Base-by-base conservation (phyloP, 1,140 invertebrate genomes). In the Drosophila lacertosa region DNA sequence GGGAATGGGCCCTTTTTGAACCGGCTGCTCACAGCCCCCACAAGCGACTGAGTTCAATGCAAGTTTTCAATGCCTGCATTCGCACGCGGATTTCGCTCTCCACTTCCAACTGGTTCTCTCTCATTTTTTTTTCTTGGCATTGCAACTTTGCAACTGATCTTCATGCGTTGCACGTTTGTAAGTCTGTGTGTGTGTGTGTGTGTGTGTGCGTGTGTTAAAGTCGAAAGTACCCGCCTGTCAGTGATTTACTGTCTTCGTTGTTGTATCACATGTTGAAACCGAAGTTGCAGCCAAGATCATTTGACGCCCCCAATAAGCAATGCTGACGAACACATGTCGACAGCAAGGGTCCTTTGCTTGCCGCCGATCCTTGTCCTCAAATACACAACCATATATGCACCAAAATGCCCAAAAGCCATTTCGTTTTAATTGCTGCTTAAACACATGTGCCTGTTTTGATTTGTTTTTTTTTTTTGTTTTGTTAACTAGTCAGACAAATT, bases 371-470 rank as follows among this genome's bases (percentile, higher is more conserved):
- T 74, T 58, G 57, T 65, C 54, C 55, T 44, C 48, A 59, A 50
- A 50, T 6, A 58, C 64, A 45, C 22, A n/a, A 13, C 40, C 9
- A 15, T 29, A 63, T 37, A 11, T 68, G 35, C 4, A 35, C 3
- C 9, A 7, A 2, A 6, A 7, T 39, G 4, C 11, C 44, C 39
- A 29, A 20, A 5, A 39, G 60, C 35, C 15, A 73, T 77, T 67
- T 76, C 45, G 16, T n/a, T 33, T 64, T 68, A 82, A 81, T 77
- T 81, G 37, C 67, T 29, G 37, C 18, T 29, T 15, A 40, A 66
- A 66, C 81, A 84, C 62, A 74, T 84, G 80, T 83, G 59, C 44
- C 32, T 75, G 37, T 69, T 74, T 54, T 84, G 81, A 84, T 84
- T 86, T 83, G 18, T 6, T 32, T 24, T 33, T 35, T 26, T 20